A percentile compares a stretch with the other conserved stretches of the same genome.
phyloP scores from a whole-genome alignment of 2,797 vertebrate genomes.

The Sciurus vulgaris region DNA sequence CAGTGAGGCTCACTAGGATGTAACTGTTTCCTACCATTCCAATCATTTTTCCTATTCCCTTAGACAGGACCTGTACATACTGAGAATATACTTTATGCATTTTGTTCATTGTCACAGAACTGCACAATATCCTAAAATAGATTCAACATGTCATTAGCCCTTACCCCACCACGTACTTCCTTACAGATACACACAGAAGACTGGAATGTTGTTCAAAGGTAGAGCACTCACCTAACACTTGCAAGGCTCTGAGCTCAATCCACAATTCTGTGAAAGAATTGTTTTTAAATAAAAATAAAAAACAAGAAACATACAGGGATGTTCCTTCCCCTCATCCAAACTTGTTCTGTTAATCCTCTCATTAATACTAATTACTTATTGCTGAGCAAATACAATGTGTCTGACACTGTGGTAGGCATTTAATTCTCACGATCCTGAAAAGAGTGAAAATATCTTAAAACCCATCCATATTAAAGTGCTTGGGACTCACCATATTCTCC shows the following conservation, averaged over 20 bases:
- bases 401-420: background rate
- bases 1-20: background rate
- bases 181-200: background rate
- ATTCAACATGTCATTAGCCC: background rate
- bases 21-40: background rate
- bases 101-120: background rate
- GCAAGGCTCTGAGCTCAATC: background rate
- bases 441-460: slow-evolving; percentile 3
- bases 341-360: background rate
- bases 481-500: background rate
- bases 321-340: background rate
- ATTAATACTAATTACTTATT: background rate
- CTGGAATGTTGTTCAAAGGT: background rate
- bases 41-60: background rate
- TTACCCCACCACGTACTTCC: background rate
- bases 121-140: background rate
- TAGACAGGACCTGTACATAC: background rate
- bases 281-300: background rate
- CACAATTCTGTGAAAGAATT: too few relatives aligned
- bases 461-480: background rate
- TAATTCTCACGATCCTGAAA: slow-evolving; percentile 26
- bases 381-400: background rate
- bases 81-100: background rate
- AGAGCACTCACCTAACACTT: background rate
- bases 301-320: background rate